phyloP scores from a whole-genome alignment of 53 echinoderm and acorn worm genomes.

The Crossaster papposus region DNA sequence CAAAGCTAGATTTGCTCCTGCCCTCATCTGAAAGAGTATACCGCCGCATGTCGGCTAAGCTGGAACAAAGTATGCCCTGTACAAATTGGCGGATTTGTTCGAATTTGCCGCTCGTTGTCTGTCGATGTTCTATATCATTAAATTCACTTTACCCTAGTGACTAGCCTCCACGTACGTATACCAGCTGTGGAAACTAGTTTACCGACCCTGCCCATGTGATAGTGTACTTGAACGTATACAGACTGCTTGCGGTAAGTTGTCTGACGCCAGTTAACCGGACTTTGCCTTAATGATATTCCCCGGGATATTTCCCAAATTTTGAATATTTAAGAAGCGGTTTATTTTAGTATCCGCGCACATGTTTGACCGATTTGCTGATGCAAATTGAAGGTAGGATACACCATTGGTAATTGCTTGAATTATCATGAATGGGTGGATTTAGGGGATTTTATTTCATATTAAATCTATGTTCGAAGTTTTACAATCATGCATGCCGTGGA shows the following conservation, averaged over 20 bases:
- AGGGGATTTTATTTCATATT: no score
- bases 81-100: neutral
- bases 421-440: no score
- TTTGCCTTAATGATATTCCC: neutral
- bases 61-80: conserved; percentile 1
- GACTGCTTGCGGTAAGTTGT: neutral
- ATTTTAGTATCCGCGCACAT: no score
- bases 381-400: no score
- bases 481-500: no score
- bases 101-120: neutral
- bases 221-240: neutral
- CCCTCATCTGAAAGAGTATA: neutral
- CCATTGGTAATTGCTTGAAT: no score
- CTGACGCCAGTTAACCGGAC: neutral
- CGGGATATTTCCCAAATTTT: neutral
- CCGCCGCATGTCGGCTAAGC: conserved; percentile 19
- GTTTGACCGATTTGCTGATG: no score
- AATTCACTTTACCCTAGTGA: neutral
- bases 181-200: neutral
- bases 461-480: no score
- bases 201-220: neutral
- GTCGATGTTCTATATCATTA: neutral
- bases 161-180: neutral
- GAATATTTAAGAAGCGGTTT: no score
- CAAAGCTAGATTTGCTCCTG: no score